These are phyloP conservation scores for Eupeodes luniger DNA, from an alignment of 2,888 invertebrate species.

Conservation along the genomic window DNA sequence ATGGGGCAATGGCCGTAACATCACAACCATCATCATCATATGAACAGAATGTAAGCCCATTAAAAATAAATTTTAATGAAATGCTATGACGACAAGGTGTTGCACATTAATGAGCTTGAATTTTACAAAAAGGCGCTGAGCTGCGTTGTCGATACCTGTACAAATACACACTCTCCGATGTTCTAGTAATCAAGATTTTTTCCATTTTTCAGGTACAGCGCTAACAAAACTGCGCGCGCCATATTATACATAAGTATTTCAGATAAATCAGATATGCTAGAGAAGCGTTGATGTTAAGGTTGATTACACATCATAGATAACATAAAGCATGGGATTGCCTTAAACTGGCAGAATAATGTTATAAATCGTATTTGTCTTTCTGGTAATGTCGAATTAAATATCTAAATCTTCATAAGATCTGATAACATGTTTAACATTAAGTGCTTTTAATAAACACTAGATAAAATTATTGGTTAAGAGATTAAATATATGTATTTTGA, in stretches of 20 bases:
- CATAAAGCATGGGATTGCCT: slow-evolving; percentile 48
- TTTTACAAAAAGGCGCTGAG: slow-evolving; percentile 23
- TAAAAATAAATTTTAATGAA: slow-evolving; percentile 69
- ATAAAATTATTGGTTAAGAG: too few relatives aligned
- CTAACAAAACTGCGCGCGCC: not conserved
- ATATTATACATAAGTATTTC: not conserved
- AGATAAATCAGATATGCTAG: slow-evolving; percentile 20
- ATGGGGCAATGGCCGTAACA: slow-evolving; percentile 67
- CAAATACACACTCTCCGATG: not conserved
- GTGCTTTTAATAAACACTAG: not conserved
- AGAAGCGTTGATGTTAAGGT: not conserved
- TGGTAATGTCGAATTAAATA: slow-evolving; percentile 42
- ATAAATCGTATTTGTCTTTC: slow-evolving; percentile 25
- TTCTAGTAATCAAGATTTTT: slow-evolving; percentile 29
- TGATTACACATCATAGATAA: slow-evolving; percentile 19
- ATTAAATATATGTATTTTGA: too few relatives aligned
- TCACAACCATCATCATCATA: not conserved
- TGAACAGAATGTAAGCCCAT: slow-evolving; percentile 51
- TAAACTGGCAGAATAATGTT: slow-evolving; percentile 31
- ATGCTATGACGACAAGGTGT: slow-evolving; percentile 64
- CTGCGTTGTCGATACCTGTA: not conserved
- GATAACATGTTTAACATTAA: not conserved
- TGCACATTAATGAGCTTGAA: slow-evolving; percentile 66
- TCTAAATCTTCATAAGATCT: slow-evolving; percentile 1
- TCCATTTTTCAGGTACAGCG: not conserved